These are phyloP conservation scores for Lates japonicus DNA, from an alignment of 2,797 vertebrate species.

Conservation along the genomic window DNA sequence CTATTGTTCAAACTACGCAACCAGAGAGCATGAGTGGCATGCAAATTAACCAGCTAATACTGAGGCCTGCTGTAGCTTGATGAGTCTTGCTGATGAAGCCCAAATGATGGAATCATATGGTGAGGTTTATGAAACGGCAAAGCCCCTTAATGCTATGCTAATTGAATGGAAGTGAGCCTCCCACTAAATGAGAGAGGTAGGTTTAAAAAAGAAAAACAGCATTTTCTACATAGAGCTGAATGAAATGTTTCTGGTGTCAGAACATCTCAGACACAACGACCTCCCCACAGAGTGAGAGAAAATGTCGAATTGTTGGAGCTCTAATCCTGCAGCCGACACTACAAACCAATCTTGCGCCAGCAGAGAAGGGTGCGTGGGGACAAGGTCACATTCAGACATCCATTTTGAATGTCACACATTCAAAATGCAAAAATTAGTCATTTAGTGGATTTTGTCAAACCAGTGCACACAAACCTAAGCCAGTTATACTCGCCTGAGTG, in stretches of 20 bases:
- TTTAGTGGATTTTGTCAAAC: constrained; percentile 36
- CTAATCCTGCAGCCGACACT: constrained; percentile 35
- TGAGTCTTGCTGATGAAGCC: constrained; percentile 36
- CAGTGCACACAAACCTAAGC: constrained; percentile 27
- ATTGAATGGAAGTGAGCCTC: constrained; percentile 22
- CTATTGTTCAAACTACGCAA: constrained; percentile 37
- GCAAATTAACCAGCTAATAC: constrained; percentile 45
- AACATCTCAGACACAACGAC: constrained; percentile 27
- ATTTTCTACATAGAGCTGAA: constrained; percentile 17
- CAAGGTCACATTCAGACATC: constrained; percentile 44
- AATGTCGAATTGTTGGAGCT: constrained; percentile 33
- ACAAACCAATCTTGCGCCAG: constrained; percentile 33
- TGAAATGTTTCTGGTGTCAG: constrained; percentile 13
- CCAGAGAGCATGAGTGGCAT: constrained; percentile 38
- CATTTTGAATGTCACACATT: constrained; percentile 45
- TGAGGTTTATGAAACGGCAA: constrained; percentile 28
- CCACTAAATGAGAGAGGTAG: constrained; percentile 24
- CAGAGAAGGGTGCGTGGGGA: constrained; percentile 19
- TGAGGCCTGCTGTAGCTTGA: constrained; percentile 36
- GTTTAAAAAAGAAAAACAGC: constrained; percentile 1
- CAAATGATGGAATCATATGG: constrained; percentile 47
- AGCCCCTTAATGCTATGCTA: constrained; percentile 39
- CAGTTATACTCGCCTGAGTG: constrained; percentile 37
- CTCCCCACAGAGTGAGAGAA: constrained; percentile 22
- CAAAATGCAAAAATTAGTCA: constrained; percentile 30